A percentile compares a stretch with the other conserved stretches of the same genome.
These are phyloP conservation scores for Anguilla rostrata DNA, from an alignment of 2,113 vertebrate species.

Conservation along the genomic window DNA sequence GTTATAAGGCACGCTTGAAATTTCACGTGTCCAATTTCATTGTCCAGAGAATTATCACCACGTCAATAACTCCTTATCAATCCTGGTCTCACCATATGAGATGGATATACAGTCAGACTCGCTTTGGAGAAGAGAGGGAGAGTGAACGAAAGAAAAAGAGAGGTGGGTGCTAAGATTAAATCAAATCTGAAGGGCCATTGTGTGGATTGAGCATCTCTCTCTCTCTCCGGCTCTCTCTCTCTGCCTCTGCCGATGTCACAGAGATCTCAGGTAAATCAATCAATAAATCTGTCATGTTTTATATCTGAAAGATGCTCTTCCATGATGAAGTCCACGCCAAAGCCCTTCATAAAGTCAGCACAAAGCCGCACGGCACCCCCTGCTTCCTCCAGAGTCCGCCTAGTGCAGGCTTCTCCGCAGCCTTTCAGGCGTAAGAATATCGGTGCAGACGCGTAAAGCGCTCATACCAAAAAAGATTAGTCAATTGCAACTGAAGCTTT, in stretches of 20 bases:
- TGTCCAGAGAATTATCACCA: background rate
- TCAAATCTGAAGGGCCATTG: conserved; percentile 9
- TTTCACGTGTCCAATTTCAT: background rate
- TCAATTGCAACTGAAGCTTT: background rate
- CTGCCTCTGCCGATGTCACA: background rate
- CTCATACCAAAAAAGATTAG: background rate
- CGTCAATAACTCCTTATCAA: background rate
- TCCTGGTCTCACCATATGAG: background rate
- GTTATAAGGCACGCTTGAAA: background rate
- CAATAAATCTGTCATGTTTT: conserved; percentile 6
- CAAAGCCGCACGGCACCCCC: background rate
- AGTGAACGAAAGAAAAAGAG: background rate
- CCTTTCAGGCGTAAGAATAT: background rate
- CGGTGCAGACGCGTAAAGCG: background rate
- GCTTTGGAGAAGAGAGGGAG: background rate
- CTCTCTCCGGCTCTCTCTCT: background rate
- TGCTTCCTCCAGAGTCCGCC: background rate
- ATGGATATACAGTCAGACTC: background rate
- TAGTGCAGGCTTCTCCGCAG: background rate
- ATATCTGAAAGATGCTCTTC: background rate
- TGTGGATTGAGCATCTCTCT: background rate
- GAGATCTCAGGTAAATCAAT: conserved; percentile 9
- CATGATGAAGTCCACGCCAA: background rate
- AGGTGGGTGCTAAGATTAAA: background rate
- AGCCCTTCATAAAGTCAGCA: background rate